Evolutionary conservation across 1,140 invertebrate genomes (phyloP), one percentile per base, ranked within the genome.

Genomic region (Temnothorax curvispinosus): DNA sequence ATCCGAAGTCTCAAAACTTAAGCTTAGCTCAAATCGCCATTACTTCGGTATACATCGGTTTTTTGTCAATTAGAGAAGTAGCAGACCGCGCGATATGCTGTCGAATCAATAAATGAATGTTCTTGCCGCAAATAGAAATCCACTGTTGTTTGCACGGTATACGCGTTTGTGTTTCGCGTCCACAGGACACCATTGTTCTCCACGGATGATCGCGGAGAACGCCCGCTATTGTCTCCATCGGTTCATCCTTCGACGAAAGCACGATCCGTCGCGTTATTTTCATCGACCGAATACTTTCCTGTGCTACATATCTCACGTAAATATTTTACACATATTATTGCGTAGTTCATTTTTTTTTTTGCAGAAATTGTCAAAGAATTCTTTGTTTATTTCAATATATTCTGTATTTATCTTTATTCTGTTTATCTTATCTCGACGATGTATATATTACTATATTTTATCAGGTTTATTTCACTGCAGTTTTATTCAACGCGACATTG

Each of bases 31-130:
- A 27, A 47, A 69, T 69, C 27, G 7, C 8, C 27, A 35, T 15
- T 21, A 52, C 58, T 71, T 71, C 7, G 69, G 8, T n/a, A 41
- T 21, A 32, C 21, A 35, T 18, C 27, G 60, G 38, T 41, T 41
- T 76, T 76, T 32, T 41, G 54, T 58, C 35, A 21, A 58, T 76
- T 58, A 72, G 38, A 72, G 8, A 72, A 27, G 13, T 35, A 76
- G n/a, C 52, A 76, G 38, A n/a, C 54, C 15, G 15, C 32, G 52
- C 32, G 52, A 75, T 38, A 41, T 44, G 71, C 50, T 54, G 72
- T 75, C n/a, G 35, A 58, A 76, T 60, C 72, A 76, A 76, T 76
- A 76, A 76, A 72, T 54, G 72, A 44, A 41, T 76, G 52, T 76
- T 76, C 54, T 52, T 58, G 35, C 54, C 38, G 38, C 35, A 76